Evolutionary conservation across 2,888 invertebrate species (phyloP).

Genomic region (Incurvaria masculella): DNA sequence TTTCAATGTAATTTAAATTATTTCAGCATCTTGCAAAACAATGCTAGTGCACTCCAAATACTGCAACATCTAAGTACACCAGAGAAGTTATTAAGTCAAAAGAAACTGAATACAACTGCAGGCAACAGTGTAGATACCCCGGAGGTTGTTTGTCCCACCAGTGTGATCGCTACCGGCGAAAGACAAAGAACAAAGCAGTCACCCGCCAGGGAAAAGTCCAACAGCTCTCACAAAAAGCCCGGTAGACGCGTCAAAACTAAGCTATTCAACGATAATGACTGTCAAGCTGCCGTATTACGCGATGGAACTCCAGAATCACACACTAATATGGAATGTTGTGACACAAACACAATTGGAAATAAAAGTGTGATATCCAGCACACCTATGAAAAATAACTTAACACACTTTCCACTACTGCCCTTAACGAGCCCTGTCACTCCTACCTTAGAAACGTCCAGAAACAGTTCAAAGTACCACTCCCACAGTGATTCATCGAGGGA

Average conservation of each 20-base stretch:
- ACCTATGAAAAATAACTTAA: slow-evolving; percentile 36
- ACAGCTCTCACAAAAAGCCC: slow-evolving; percentile 21
- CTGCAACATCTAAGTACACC: slow-evolving; percentile 37
- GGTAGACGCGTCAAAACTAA: slow-evolving; percentile 42
- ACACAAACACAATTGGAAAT: slow-evolving; percentile 28
- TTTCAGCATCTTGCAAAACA: slow-evolving; percentile 42
- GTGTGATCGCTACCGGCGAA: slow-evolving; percentile 27
- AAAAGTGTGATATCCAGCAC: slow-evolving; percentile 37
- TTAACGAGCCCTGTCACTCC: slow-evolving; percentile 37
- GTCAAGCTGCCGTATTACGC: not conserved
- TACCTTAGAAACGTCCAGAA: slow-evolving; percentile 18
- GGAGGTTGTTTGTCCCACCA: slow-evolving; percentile 28
- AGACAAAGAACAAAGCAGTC: slow-evolving; percentile 30
- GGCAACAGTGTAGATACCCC: slow-evolving; percentile 31
- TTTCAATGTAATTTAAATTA: not conserved
- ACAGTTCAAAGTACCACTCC: slow-evolving; percentile 9
- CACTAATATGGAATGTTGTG: slow-evolving; percentile 24
- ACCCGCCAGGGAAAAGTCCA: slow-evolving; percentile 29
- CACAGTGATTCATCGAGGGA: slow-evolving; percentile 15
- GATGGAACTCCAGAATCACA: slow-evolving; percentile 30
- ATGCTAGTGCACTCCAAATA: slow-evolving; percentile 34
- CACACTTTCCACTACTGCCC: slow-evolving; percentile 26
- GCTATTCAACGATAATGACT: slow-evolving; percentile 30
- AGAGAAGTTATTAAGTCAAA: slow-evolving; percentile 37
- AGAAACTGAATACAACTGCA: slow-evolving; percentile 38